Evolutionary conservation across 1,140 invertebrate genomes (phyloP).

Genomic region (Nixonia krombeini): DNA sequence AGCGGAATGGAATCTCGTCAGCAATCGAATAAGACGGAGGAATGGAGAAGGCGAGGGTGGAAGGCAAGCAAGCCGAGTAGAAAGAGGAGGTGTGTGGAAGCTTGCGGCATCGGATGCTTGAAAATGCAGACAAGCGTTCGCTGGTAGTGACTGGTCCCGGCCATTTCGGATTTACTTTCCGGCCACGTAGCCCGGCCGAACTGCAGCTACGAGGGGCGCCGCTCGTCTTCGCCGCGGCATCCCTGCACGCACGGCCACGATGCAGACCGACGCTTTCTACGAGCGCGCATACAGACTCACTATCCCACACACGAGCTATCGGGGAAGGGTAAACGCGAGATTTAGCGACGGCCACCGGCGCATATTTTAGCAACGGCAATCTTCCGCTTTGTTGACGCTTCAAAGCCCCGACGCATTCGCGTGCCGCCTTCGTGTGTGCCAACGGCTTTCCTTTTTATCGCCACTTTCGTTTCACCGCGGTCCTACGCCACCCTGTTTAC

Average conservation of each 20-base stretch:
- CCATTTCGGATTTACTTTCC: constrained; percentile 50
- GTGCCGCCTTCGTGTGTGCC: constrained; percentile 7
- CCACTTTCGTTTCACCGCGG: constrained; percentile 17
- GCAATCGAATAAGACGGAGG: neutral
- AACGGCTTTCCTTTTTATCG: constrained; percentile 12
- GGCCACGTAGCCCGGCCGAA: constrained; percentile 41
- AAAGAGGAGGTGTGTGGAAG: constrained; percentile 11
- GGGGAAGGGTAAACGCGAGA: constrained; percentile 8
- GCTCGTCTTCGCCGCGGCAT: constrained; percentile 4
- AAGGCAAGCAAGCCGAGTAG: neutral
- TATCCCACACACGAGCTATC: too few relatives aligned
- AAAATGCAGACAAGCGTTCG: constrained; percentile 47
- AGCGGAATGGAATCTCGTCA: neutral
- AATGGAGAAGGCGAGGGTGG: neutral
- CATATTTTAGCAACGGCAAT: constrained; percentile 39
- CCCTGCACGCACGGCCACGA: constrained; percentile 6
- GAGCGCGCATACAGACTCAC: neutral
- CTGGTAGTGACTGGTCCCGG: constrained; percentile 15
- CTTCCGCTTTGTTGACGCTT: constrained; percentile 41
- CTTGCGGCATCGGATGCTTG: constrained; percentile 30
- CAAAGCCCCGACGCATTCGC: constrained; percentile 30
- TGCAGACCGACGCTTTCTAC: too few relatives aligned
- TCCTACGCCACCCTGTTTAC: constrained; percentile 17
- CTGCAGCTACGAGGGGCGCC: neutral
- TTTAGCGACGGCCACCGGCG: constrained; percentile 19